Evolutionary conservation across 1,140 invertebrate species (phyloP).

Genomic region (Papilio helenus): DNA sequence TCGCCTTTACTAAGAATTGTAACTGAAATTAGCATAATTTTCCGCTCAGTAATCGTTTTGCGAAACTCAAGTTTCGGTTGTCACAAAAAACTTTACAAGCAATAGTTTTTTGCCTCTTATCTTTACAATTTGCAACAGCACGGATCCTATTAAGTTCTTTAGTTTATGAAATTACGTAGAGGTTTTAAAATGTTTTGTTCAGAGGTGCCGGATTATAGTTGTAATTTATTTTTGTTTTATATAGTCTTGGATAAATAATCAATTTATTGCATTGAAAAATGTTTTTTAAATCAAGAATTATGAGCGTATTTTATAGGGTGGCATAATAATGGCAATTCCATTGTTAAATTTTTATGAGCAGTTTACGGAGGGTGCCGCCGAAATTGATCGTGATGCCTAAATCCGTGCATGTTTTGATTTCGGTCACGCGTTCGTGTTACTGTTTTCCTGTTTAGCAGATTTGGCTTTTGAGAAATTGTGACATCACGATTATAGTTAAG

Average conservation of each 20-base stretch:
- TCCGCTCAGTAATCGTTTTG: conserved; percentile 25
- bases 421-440: conserved; percentile 60
- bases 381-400: conserved; percentile 60
- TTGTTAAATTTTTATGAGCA: conserved; percentile 43
- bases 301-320: conserved; percentile 45
- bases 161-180: not conserved
- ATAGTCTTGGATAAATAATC: not conserved
- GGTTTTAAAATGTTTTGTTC: not conserved
- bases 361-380: conserved; percentile 58
- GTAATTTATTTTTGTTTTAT: not conserved
- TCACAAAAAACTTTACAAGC: conserved; percentile 20
- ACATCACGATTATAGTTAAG: conserved; percentile 8
- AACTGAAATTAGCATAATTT: conserved; percentile 36
- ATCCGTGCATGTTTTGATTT: conserved; percentile 69
- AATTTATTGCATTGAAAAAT: conserved; percentile 19
- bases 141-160: not conserved
- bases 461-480: conserved; percentile 10
- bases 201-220: not conserved
- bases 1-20: conserved; percentile 18
- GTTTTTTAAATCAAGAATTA: conserved; percentile 2
- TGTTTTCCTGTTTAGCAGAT: conserved; percentile 46
- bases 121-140: not conserved
- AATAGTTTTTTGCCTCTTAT: not conserved
- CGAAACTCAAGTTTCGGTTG: conserved; percentile 27
- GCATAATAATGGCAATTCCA: conserved; percentile 48